Percentiles rank a stretch among this genome's conserved stretches.
Evolutionary conservation across 2,797 vertebrate genomes (phyloP).

Genomic region (Muscicapa striata): DNA sequence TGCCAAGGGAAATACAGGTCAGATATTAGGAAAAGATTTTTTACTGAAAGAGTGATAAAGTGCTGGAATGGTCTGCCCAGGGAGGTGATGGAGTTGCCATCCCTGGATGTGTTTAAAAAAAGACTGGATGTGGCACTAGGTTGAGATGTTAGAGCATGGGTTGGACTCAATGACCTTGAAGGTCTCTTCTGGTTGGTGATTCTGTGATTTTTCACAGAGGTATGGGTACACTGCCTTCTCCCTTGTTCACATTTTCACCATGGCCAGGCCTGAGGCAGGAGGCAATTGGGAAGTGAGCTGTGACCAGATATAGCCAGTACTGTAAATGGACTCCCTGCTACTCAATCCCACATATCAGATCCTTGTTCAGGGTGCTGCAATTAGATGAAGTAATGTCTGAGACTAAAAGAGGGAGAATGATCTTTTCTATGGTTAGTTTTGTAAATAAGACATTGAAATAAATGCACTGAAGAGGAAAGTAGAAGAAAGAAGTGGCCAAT

Average conservation of each 20-base stretch:
- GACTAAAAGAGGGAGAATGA: slow-evolving; percentile 23
- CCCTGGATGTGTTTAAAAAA: not conserved
- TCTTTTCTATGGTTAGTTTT: not conserved
- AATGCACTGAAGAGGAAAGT: not conserved
- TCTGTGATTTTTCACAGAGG: not conserved
- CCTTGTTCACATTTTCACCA: not conserved
- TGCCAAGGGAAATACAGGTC: not conserved
- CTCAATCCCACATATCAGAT: not conserved
- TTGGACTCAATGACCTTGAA: not conserved
- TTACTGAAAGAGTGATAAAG: not conserved
- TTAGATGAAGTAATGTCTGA: slow-evolving; percentile 57
- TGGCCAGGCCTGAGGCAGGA: not conserved
- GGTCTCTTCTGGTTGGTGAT: not conserved
- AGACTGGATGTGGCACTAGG: not conserved
- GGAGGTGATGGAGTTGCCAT: not conserved
- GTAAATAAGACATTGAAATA: not conserved
- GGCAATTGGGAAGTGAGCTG: not conserved
- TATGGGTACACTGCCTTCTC: not conserved
- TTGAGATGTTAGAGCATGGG: not conserved
- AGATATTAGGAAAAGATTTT: not conserved
- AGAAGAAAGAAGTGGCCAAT: slow-evolving; percentile 28
- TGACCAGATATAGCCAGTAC: not conserved
- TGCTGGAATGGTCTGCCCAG: not conserved
- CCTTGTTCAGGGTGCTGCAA: not conserved
- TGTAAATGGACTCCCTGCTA: not conserved